Evolutionary conservation across 2,113 vertebrate species (phyloP).

Genomic region (Glareola pratincola): DNA sequence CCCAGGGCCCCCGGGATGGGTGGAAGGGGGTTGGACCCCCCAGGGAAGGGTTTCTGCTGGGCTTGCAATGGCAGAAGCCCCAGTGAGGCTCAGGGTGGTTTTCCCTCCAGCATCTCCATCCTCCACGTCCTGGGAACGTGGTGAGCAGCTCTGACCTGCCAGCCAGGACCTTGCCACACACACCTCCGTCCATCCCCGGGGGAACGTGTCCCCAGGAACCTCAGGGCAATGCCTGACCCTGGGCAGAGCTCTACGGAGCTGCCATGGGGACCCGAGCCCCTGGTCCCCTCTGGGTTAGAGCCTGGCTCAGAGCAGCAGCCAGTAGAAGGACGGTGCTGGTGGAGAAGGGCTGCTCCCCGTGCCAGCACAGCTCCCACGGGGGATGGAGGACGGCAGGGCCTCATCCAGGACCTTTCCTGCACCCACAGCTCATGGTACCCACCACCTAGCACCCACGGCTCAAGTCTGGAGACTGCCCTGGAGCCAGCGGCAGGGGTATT

Average conservation of each 20-base stretch:
- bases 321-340: too few relatives aligned
- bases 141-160: background rate
- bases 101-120: background rate
- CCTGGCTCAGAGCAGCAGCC: background rate
- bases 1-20: too few relatives aligned
- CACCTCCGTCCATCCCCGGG: background rate
- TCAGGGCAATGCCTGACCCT: background rate
- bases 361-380: rapidly evolving
- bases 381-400: background rate
- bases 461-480: rapidly evolving
- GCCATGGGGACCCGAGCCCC: rapidly evolving
- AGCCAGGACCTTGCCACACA: background rate
- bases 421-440: rapidly evolving
- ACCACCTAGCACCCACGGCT: rapidly evolving
- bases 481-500: background rate
- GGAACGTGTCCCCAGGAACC: background rate
- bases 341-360: background rate
- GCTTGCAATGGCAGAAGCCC: background rate
- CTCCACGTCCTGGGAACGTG: rapidly evolving
- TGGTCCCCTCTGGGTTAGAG: rapidly evolving
- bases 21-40: background rate
- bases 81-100: background rate
- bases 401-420: background rate
- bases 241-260: background rate
- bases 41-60: background rate